A percentile compares a stretch with the other conserved stretches of the same genome.
phyloP scores from a whole-genome alignment of 2,888 invertebrate species.

The Yponomeuta malinellus region DNA sequence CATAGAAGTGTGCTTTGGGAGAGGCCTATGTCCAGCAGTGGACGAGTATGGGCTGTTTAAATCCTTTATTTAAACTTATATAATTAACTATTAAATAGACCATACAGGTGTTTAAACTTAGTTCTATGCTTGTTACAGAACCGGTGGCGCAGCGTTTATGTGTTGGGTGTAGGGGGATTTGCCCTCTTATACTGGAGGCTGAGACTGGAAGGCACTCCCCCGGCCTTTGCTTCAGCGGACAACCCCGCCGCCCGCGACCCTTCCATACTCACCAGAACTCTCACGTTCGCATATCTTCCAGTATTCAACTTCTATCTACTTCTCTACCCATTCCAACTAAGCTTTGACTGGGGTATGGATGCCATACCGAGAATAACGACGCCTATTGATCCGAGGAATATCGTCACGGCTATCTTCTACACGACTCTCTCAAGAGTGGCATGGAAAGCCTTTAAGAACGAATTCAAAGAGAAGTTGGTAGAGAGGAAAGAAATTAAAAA shows the following conservation, averaged over 20 bases:
- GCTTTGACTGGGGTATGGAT: slow-evolving; percentile 99
- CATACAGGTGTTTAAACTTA: no score
- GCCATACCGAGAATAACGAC: slow-evolving; percentile 91
- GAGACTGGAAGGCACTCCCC: slow-evolving; percentile 83
- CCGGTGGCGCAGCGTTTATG: slow-evolving; percentile 82
- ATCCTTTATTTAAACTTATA: no score
- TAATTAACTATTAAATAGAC: no score
- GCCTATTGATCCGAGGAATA: slow-evolving; percentile 86
- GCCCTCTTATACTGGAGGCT: slow-evolving; percentile 85
- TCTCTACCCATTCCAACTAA: slow-evolving; percentile 89
- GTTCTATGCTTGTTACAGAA: slow-evolving; percentile 72
- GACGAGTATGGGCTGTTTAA: no score
- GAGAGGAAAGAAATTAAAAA: slow-evolving; percentile 49
- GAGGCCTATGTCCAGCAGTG: no score
- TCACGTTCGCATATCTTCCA: slow-evolving; percentile 95
- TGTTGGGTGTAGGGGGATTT: slow-evolving; percentile 80
- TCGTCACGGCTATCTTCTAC: slow-evolving; percentile 86
- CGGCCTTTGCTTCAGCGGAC: slow-evolving; percentile 94
- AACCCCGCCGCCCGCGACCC: slow-evolving; percentile 96
- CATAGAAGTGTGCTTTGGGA: no score
- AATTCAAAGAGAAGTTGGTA: slow-evolving; percentile 43
- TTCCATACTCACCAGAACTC: slow-evolving; percentile 84
- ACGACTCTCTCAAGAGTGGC: slow-evolving; percentile 62
- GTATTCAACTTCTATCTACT: slow-evolving; percentile 92
- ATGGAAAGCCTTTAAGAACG: slow-evolving; percentile 52